Conservation (phyloP, 2,888 invertebrate species). For the Urechis unicinctus region DNA sequence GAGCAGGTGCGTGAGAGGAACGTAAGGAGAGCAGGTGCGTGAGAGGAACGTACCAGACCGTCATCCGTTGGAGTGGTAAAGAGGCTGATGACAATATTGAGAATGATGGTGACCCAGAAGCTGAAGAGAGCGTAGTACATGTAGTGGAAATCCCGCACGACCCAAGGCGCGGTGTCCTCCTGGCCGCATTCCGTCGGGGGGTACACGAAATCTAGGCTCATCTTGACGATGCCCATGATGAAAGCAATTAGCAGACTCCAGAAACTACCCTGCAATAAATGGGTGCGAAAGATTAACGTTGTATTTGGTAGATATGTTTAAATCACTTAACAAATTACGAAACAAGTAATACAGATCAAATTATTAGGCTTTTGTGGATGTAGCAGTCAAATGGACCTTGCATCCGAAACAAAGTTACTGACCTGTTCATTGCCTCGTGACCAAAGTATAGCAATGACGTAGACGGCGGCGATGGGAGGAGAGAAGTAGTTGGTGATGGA, state of each 20-base stretch:
- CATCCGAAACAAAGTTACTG: neutral
- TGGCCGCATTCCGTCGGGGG: conserved; percentile 49
- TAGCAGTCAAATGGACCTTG: no score
- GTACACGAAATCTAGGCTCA: conserved; percentile 50
- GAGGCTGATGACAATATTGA: conserved; percentile 31
- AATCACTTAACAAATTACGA: no score
- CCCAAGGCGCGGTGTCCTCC: conserved; percentile 42
- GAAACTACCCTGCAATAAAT: conserved; percentile 48
- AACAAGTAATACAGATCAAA: no score
- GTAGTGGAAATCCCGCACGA: conserved; percentile 23
- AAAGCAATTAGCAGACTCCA: conserved; percentile 51
- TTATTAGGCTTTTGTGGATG: no score
- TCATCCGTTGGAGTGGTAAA: conserved; percentile 27
- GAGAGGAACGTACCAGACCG: no score
- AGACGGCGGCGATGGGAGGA: conserved; percentile 48
- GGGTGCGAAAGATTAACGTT: neutral
- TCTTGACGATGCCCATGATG: conserved; percentile 46
- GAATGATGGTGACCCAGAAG: conserved; percentile 28
- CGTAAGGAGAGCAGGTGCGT: no score
- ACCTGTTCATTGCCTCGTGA: conserved; percentile 42
- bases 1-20: no score
- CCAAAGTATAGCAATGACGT: conserved; percentile 42
- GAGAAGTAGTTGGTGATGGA: conserved; percentile 43
- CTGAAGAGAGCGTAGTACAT: conserved; percentile 27
- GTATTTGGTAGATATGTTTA: no score